Evolutionary conservation across 2,113 vertebrate genomes (phyloP).

Genomic region (Zapus hudsonius): DNA sequence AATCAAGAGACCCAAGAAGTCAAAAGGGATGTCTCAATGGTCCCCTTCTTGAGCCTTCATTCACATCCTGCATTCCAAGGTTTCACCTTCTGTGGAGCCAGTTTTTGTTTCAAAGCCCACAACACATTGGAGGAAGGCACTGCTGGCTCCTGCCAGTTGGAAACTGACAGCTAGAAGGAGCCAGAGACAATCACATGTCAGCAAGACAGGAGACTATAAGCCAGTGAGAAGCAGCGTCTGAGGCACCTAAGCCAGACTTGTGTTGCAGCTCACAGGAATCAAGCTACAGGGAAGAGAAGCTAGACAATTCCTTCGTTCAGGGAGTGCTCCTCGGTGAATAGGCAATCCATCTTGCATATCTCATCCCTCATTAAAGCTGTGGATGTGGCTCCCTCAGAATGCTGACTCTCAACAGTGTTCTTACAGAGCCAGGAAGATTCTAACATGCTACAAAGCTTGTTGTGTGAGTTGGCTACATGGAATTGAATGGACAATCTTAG

Average conservation of each 20-base stretch:
- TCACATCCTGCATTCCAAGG: neutral
- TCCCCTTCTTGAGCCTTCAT: neutral
- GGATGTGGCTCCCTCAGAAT: neutral
- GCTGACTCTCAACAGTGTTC: constrained; percentile 27
- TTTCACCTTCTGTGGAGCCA: neutral
- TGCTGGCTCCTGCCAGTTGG: neutral
- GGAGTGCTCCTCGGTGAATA: neutral
- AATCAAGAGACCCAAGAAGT: neutral
- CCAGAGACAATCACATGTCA: neutral
- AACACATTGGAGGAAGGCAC: neutral
- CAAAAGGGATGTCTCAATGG: neutral
- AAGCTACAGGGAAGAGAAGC: neutral
- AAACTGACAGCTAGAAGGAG: constrained; percentile 1
- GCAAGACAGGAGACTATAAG: neutral
- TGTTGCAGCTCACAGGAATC: neutral
- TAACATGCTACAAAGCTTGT: neutral
- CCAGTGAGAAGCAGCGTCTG: neutral
- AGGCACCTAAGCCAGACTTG: neutral
- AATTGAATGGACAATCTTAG: constrained; percentile 27
- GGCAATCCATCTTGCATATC: constrained; percentile 5
- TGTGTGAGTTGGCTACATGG: constrained; percentile 26
- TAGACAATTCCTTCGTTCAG: neutral
- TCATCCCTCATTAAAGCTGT: constrained; percentile 22
- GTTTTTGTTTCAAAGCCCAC: constrained; percentile 20
- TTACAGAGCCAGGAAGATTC: neutral